Evolutionary conservation across 2,888 invertebrate species (phyloP).

Genomic region (Hemicrepidius hirtus): DNA sequence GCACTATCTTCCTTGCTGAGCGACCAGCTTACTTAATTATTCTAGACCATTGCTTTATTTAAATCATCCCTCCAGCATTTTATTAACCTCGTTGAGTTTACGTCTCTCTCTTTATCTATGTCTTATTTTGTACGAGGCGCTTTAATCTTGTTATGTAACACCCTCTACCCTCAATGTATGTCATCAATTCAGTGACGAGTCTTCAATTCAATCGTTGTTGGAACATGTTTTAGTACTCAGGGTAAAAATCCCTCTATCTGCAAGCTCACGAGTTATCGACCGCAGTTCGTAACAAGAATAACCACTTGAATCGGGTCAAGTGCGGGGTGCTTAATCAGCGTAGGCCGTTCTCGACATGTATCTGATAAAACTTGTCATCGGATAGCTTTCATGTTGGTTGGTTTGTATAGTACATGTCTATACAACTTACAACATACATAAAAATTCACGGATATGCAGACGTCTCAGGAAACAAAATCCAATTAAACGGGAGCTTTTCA

Average conservation of each 20-base stretch:
- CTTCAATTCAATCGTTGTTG: conserved; percentile 61
- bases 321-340: conserved; percentile 52
- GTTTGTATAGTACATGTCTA: no score
- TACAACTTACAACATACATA: no score
- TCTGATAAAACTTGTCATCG: conserved; percentile 41
- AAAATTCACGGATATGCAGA: not conserved
- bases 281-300: conserved; percentile 54
- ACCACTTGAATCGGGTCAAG: conserved; percentile 55
- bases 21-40: conserved; percentile 54
- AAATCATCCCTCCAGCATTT: conserved; percentile 45
- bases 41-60: conserved; percentile 51
- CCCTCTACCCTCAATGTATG: conserved; percentile 47
- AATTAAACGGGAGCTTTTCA: conserved; percentile 27
- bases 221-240: conserved; percentile 63
- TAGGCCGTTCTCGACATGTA: conserved; percentile 42
- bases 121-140: conserved; percentile 35
- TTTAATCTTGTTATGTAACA: conserved; percentile 55
- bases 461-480: conserved; percentile 32
- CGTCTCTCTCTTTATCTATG: conserved; percentile 25
- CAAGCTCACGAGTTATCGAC: conserved; percentile 51
- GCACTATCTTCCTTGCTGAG: conserved; percentile 52
- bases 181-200: conserved; percentile 54
- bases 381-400: conserved; percentile 37
- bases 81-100: conserved; percentile 36
- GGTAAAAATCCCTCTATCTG: conserved; percentile 56